Evolutionary conservation across 2,113 vertebrate species (phyloP).

Genomic region (Thalassoma bifasciatum): DNA sequence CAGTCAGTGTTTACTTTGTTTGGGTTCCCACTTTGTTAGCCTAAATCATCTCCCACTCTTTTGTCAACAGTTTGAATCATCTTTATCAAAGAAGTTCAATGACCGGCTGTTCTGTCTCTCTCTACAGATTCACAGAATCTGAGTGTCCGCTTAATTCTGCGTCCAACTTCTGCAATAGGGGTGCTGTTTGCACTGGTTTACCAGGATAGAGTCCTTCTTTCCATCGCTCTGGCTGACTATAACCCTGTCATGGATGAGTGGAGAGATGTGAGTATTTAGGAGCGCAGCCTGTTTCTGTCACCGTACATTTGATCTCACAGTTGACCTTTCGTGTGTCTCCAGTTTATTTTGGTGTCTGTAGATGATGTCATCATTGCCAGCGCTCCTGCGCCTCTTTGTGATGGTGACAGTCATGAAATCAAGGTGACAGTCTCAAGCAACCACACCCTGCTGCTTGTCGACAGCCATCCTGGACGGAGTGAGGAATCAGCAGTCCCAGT

Average conservation of each 20-base stretch:
- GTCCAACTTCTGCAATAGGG: constrained; percentile 88
- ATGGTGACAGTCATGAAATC: constrained; percentile 87
- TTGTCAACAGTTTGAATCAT: not conserved
- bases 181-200: constrained; percentile 90
- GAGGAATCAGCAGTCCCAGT: constrained; percentile 75
- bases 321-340: constrained; percentile 35
- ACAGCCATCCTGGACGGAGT: constrained; percentile 81
- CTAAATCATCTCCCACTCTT: not conserved
- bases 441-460: constrained; percentile 84
- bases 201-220: constrained; percentile 87
- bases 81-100: constrained; percentile 15
- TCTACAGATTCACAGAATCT: constrained; percentile 82
- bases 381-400: constrained; percentile 86
- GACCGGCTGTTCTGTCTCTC: constrained; percentile 1
- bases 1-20: constrained; percentile 19
- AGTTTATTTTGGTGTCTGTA: constrained; percentile 89
- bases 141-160: constrained; percentile 84
- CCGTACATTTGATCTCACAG: not conserved
- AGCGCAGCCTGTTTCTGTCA: not conserved
- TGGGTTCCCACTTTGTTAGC: constrained; percentile 3
- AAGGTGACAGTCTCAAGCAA: constrained; percentile 82
- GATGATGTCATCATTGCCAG: constrained; percentile 85
- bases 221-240: constrained; percentile 90
- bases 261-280: constrained; percentile 84
- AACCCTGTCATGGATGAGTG: constrained; percentile 88